Percentiles rank a stretch among this genome's conserved stretches.
Conservation (phyloP, 2,888 invertebrate genomes). For the Cataglyphis rosenhaueri region DNA sequence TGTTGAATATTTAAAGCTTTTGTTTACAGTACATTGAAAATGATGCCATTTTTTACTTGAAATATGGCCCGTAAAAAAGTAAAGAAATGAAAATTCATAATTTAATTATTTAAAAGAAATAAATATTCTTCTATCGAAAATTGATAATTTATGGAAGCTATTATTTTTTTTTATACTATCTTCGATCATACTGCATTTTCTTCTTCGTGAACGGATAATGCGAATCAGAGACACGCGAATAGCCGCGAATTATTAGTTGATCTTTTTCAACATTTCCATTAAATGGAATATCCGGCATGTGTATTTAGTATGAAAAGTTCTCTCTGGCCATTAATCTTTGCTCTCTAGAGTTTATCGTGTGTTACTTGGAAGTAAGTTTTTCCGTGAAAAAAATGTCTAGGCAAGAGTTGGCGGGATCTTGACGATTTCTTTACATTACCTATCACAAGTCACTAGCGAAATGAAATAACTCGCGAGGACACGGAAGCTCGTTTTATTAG, state of each 20-base stretch:
- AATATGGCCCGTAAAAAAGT: not conserved
- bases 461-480: slow-evolving; percentile 37
- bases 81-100: not conserved
- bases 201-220: not conserved
- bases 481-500: slow-evolving; percentile 39
- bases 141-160: not conserved
- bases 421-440: slow-evolving; percentile 44
- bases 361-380: slow-evolving; percentile 67
- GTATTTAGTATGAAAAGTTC: slow-evolving; percentile 71
- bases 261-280: not conserved
- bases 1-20: slow-evolving; percentile 1
- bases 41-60: too few species aligned
- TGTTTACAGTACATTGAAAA: not conserved
- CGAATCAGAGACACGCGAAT: slow-evolving; percentile 9
- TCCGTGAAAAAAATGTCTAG: slow-evolving; percentile 40
- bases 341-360: slow-evolving; percentile 72
- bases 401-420: slow-evolving; percentile 42
- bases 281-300: not conserved
- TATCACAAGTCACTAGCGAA: slow-evolving; percentile 41
- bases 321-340: slow-evolving; percentile 72
- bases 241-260: not conserved
- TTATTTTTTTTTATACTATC: not conserved
- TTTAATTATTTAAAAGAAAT: not conserved
- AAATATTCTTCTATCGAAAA: not conserved
- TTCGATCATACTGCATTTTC: not conserved